Base-by-base conservation (phyloP, 1,140 invertebrate genomes). In the Drosophila triauraria region DNA sequence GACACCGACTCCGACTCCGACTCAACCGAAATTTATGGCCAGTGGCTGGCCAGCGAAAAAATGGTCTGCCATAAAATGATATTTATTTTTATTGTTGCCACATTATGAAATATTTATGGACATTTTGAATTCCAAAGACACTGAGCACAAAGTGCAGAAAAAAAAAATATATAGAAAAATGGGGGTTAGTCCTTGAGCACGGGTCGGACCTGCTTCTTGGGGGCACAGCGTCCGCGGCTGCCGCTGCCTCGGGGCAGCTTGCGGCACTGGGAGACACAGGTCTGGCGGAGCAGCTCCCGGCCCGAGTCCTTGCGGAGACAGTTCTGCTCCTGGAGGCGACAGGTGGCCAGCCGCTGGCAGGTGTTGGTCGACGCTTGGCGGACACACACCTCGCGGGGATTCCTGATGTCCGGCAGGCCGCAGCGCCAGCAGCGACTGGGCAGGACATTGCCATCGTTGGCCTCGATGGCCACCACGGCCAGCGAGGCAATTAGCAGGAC, bases 11-110 rank as follows among this genome's bases (percentile, higher is more conserved):
- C 17, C 17, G 7, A 12, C 74, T 60, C 44, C 67, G 44, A 47
- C 17, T 40, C 74, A 25, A 32, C 40, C 51, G 50, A 77, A 77
- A 87, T 87, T 87, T 87, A 87, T 87, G 72, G 80, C 77, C 77
- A 83, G 72, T 35, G 38, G 50, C 69, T 63, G 78, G 63, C 51
- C 62, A 64, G 58, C 65, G 63, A 69, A 80, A 69, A 87, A 87
- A 80, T 78, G 59, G 63, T 72, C 77, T 78, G 72, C 84, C 80
- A 87, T 87, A 88, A 87, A 87, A 88, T 88, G 53, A 87, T 87
- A 87, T 87, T 87, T 87, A 87, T 87, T 87, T 88, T 87, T 87
- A 87, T 87, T 87, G 80, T 88, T 79, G 80, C 67, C 69, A 78
- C 83, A 88, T 83, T 88, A 88, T 87, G 83, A 87, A 77, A 88